Percentiles rank a stretch among this genome's conserved stretches.
Conservation (phyloP, 2,888 invertebrate genomes). For the Lordiphosa fenestrarum region DNA sequence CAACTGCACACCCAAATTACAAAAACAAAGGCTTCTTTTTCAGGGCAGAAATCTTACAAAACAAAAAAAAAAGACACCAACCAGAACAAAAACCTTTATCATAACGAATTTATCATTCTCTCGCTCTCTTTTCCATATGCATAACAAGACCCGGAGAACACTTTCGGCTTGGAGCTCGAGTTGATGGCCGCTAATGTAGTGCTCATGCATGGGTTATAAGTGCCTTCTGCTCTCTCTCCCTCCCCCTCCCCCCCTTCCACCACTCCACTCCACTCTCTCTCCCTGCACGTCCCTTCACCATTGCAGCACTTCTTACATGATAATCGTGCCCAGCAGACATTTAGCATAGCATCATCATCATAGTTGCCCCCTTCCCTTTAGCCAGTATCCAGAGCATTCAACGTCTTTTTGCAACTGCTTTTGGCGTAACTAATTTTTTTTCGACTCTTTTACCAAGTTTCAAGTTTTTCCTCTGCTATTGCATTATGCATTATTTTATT, state of each 20-base stretch:
- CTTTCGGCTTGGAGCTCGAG: conserved; percentile 1
- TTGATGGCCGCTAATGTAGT: conserved; percentile 11
- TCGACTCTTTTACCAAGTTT: conserved; percentile 31
- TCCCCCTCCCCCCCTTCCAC: too few species aligned
- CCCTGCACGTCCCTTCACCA: not conserved
- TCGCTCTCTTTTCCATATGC: too few species aligned
- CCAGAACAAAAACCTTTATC: not conserved
- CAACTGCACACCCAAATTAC: too few species aligned
- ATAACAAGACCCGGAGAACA: too few species aligned
- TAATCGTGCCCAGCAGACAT: conserved; percentile 72
- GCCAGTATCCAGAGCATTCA: conserved; percentile 33
- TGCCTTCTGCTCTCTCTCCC: conserved; percentile 12
- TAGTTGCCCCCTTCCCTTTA: conserved; percentile 3
- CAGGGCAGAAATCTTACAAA: not conserved
- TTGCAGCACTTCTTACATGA: conserved; percentile 39
- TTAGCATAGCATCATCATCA: conserved; percentile 56
- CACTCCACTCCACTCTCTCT: too few species aligned
- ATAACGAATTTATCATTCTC: too few species aligned
- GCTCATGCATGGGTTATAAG: conserved; percentile 17
- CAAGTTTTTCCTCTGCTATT: conserved; percentile 32
- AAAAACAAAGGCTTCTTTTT: too few species aligned
- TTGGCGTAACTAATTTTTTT: conserved; percentile 73
- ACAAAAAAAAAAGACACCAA: conserved; percentile 1
- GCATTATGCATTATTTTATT: conserved; percentile 58
- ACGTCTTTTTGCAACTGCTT: conserved; percentile 51